These are phyloP conservation scores for Edolisoma coerulescens DNA, from an alignment of 2,113 vertebrate species.

Conservation along the genomic window DNA sequence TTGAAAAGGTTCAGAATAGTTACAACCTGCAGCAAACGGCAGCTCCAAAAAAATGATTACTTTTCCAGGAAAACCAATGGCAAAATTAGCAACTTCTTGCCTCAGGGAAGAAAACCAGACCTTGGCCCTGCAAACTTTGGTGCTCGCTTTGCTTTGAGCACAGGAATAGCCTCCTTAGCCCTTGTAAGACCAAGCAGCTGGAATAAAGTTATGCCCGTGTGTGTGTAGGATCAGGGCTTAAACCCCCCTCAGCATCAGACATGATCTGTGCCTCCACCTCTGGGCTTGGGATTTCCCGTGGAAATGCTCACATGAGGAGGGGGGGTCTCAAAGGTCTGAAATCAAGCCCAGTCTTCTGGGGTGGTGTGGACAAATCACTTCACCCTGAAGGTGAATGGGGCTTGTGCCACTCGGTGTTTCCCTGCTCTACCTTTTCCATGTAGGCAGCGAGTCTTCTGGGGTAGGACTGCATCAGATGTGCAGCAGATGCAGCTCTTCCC, in stretches of 20 bases:
- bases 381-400: accelerated
- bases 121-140: not conserved
- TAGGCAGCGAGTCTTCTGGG: accelerated
- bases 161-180: not conserved
- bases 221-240: not conserved
- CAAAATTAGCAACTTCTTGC: not conserved
- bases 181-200: not conserved
- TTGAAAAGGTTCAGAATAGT: not conserved
- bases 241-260: not conserved
- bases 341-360: not conserved
- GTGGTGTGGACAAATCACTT: not conserved
- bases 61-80: not conserved
- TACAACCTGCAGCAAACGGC: not conserved
- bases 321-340: not conserved
- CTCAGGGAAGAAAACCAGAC: not conserved
- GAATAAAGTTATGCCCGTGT: not conserved
- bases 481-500: not conserved
- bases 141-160: not conserved
- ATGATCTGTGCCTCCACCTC: not conserved
- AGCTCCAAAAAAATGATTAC: not conserved
- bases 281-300: not conserved
- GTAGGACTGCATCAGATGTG: accelerated
- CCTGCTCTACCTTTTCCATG: not conserved
- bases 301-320: not conserved
- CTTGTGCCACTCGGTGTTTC: accelerated